Conservation (phyloP, 2,888 invertebrate genomes). For the Embidobia sp. region DNA sequence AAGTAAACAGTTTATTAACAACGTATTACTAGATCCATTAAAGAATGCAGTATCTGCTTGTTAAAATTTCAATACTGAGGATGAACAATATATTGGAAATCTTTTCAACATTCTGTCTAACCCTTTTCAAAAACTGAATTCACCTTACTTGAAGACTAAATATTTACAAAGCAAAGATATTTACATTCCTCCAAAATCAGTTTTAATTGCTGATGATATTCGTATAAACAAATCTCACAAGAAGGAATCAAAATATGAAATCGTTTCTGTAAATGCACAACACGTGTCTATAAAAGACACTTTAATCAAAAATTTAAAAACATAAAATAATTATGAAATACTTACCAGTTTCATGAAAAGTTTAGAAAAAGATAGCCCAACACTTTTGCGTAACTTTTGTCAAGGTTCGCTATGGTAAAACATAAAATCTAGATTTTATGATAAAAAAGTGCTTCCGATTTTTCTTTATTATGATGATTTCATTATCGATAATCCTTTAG, state of each 20-base stretch:
- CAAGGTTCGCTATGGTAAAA: constrained; percentile 31
- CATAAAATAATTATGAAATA: no score
- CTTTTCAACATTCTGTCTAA: not conserved
- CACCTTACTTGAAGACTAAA: not conserved
- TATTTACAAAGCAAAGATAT: not conserved
- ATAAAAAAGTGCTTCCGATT: constrained; percentile 47
- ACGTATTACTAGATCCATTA: not conserved
- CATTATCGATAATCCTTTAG: constrained; percentile 53
- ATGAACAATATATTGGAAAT: not conserved
- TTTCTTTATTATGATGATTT: constrained; percentile 65
- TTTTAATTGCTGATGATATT: not conserved
- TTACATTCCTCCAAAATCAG: not conserved
- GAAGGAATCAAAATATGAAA: not conserved
- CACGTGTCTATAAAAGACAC: no score
- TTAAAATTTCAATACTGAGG: not conserved
- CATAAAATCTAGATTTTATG: constrained; percentile 5
- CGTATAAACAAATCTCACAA: not conserved
- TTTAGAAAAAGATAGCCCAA: not conserved
- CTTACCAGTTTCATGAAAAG: no score
- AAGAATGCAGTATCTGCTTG: not conserved
- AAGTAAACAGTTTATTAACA: no score
- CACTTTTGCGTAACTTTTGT: constrained; percentile 21
- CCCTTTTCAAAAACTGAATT: not conserved
- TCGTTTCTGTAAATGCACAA: no score
- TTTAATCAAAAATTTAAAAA: no score